Evolutionary conservation across 92 coral and sea anemone genomes (phyloP).

Genomic region (Heliopora coerulea): DNA sequence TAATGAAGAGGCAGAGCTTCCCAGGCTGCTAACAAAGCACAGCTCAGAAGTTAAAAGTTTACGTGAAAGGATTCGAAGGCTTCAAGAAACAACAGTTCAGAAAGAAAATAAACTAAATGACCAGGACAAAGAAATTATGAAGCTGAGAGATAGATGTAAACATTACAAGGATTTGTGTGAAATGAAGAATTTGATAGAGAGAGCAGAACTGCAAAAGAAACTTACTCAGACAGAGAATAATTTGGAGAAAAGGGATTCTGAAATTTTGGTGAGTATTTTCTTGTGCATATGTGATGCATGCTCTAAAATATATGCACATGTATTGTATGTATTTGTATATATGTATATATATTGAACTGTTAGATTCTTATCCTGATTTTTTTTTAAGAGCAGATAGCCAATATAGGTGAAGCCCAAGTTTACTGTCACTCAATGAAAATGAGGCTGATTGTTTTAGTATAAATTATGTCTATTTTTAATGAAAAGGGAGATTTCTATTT

Average conservation of each 20-base stretch:
- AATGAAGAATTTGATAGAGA: constrained; percentile 70
- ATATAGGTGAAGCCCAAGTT: no score
- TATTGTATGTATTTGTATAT: no score
- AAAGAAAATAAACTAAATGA: constrained; percentile 75
- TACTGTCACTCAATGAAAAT: no score
- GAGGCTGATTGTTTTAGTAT: no score
- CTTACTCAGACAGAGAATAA: constrained; percentile 58
- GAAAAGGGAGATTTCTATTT: no score
- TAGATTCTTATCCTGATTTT: no score
- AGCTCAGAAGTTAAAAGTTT: constrained; percentile 82
- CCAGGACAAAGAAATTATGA: constrained; percentile 67
- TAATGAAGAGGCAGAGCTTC: constrained; percentile 76
- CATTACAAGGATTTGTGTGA: constrained; percentile 65
- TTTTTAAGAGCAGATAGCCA: no score
- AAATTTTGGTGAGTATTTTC: constrained; percentile 66
- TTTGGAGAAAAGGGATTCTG: constrained; percentile 65
- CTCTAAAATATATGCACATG: no score
- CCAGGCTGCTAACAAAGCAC: constrained; percentile 74
- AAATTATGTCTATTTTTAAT: no score
- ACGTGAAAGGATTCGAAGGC: constrained; percentile 65
- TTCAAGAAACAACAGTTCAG: constrained; percentile 58
- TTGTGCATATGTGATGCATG: no score
- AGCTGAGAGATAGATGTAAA: constrained; percentile 69
- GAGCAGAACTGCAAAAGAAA: constrained; percentile 70
- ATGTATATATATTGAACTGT: no score